Evolutionary conservation across 2,797 vertebrate species (phyloP).

Genomic region (Anguilla obscura): DNA sequence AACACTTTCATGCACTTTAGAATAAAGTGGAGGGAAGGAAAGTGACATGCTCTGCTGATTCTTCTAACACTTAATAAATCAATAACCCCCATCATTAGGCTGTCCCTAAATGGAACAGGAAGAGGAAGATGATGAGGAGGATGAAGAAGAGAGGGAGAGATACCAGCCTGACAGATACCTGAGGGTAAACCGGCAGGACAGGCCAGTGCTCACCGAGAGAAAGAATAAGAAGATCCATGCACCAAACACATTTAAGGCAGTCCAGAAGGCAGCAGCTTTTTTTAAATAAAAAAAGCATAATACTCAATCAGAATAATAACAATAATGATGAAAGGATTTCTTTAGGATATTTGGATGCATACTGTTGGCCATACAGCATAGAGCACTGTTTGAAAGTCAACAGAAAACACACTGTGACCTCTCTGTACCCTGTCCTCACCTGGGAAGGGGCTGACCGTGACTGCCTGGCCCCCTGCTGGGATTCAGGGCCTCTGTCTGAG

Average conservation of each 20-base stretch:
- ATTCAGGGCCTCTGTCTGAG: not conserved
- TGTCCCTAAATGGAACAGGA: not conserved
- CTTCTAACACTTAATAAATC: not conserved
- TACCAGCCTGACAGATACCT: not conserved
- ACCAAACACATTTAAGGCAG: not conserved
- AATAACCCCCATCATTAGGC: not conserved
- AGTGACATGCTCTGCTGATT: not conserved
- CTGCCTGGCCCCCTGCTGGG: not conserved
- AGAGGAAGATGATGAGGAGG: not conserved
- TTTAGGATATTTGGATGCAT: too few species aligned
- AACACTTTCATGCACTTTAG: not conserved
- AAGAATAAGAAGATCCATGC: not conserved
- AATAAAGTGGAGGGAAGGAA: not conserved
- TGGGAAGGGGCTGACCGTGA: not conserved
- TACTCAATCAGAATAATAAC: too few species aligned
- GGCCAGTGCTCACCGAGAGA: not conserved
- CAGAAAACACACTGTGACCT: not conserved
- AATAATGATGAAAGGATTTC: too few species aligned
- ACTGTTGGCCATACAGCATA: not conserved
- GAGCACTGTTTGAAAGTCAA: not conserved
- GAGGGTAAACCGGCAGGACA: not conserved
- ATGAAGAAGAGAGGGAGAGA: not conserved
- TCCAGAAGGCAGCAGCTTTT: not conserved
- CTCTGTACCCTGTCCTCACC: not conserved
- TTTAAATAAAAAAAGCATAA: too few species aligned